Evolutionary conservation across 2,888 invertebrate genomes (phyloP), one percentile per base, ranked within the genome.

Genomic region (Laspeyria flexula): DNA sequence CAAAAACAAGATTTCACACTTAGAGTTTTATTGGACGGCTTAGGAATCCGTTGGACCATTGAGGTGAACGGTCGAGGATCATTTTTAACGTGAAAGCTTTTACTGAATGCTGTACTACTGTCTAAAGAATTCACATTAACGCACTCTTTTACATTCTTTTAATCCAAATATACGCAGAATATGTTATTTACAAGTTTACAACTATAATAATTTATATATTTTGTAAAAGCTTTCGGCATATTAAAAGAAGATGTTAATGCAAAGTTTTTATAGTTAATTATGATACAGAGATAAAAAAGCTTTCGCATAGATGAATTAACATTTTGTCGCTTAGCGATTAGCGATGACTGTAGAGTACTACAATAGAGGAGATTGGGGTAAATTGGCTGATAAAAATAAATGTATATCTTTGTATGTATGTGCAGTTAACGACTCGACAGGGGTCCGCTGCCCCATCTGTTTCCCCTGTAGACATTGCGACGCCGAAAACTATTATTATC

Each of bases 371-470:
- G 84, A 89, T 86, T 90, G 89, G 88, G 87, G 87, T 89, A 90
- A 90, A 90, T 88, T 88, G 90, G 83, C 82, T 84, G 86, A 90
- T 89, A 86, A 89, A 86, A 90, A 89, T 88, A 88, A 64, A 91
- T 88, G 84, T 85, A 88, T 89, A 83, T 81, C n/a, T n/a, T n/a
- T n/a, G n/a, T n/a, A n/a, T n/a, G n/a, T 84, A 79, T 80, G 75
- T 78, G 79, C 78, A 83, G 87, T 85, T 90, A 90, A 89, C 88
- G 86, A 49, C 79, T 65, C 65, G 27, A 79, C 85, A 83, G 90
- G 91, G 85, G 69, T 71, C 75, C 79, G 71, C 65, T 65, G 59
- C 69, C 78, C 83, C 81, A 79, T 77, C 82, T 82, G 77, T 76
- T 75, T 75, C 86, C 87, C 86, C 79, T 75, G 55, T 77, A 89